A percentile compares a stretch with the other conserved stretches of the same genome.
phyloP scores from a whole-genome alignment of 2,888 invertebrate species.

The Anaspis maculata region DNA sequence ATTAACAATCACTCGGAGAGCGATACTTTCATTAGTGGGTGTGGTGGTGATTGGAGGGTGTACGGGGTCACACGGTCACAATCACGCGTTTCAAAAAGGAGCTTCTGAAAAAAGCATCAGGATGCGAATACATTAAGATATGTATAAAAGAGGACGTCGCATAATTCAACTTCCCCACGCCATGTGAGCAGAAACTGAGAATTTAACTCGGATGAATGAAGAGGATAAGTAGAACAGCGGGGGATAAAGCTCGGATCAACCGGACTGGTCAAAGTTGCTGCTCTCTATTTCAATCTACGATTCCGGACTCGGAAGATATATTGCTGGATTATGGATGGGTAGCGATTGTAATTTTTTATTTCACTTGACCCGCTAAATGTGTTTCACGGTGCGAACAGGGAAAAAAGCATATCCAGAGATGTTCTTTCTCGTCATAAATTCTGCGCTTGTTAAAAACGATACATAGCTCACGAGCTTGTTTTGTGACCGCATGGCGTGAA shows the following conservation, averaged over 20 bases:
- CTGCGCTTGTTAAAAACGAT: too few species aligned
- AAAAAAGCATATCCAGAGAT: too few species aligned
- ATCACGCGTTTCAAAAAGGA: too few species aligned
- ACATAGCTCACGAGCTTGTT: too few species aligned
- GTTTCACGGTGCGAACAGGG: too few species aligned
- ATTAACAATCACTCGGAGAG: slow-evolving; percentile 29
- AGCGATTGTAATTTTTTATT: slow-evolving; percentile 30
- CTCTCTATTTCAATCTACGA: slow-evolving; percentile 34
- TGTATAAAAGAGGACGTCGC: slow-evolving; percentile 17
- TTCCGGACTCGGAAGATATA: slow-evolving; percentile 30
- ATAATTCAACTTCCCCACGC: slow-evolving; percentile 19
- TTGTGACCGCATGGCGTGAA: too few species aligned
- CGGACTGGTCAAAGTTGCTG: slow-evolving; percentile 31
- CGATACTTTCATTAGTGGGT: slow-evolving; percentile 12
- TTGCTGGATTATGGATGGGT: slow-evolving; percentile 32
- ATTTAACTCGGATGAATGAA: slow-evolving; percentile 35
- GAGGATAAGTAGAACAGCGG: slow-evolving; percentile 30
- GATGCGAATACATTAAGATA: slow-evolving; percentile 14
- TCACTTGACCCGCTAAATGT: slow-evolving; percentile 4
- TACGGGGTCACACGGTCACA: too few species aligned
- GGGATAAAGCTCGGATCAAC: slow-evolving; percentile 30
- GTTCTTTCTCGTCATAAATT: too few species aligned
- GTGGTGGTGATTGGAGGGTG: too few species aligned
- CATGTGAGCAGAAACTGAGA: slow-evolving; percentile 17
- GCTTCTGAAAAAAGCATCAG: slow-evolving; percentile 10